Percentiles rank a stretch among this genome's conserved stretches.
phyloP scores from a whole-genome alignment of 2,888 invertebrate genomes.

The Drosophila longiperda region DNA sequence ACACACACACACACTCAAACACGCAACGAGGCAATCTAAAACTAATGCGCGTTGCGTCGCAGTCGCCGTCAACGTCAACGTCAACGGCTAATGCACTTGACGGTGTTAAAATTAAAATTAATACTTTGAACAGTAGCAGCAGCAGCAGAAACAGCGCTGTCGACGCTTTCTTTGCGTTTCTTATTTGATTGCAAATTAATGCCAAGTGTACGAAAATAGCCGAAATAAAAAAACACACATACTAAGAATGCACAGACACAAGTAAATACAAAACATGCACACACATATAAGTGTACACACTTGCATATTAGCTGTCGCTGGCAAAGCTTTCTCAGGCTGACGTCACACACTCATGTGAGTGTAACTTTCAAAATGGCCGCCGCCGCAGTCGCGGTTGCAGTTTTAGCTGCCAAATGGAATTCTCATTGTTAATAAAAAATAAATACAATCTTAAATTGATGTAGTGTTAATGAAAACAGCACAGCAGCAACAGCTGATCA shows the following conservation, averaged over 20 bases:
- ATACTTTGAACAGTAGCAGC: slow-evolving; percentile 10
- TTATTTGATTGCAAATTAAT: slow-evolving; percentile 65
- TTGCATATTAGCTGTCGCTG: slow-evolving; percentile 11
- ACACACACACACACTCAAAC: slow-evolving; percentile 13
- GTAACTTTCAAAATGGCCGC: slow-evolving; percentile 61
- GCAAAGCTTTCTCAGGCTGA: slow-evolving; percentile 56
- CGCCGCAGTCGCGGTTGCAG: slow-evolving; percentile 32
- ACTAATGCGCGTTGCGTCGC: slow-evolving; percentile 29
- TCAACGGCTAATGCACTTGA: slow-evolving; percentile 55
- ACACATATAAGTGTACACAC: slow-evolving; percentile 3
- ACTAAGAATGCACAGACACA: slow-evolving; percentile 46
- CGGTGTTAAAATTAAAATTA: slow-evolving; percentile 18
- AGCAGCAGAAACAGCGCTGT: slow-evolving; percentile 12
- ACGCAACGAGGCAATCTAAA: slow-evolving; percentile 15
- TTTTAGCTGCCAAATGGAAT: slow-evolving; percentile 31
- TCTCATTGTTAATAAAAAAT: slow-evolving; percentile 21
- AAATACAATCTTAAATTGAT: not conserved
- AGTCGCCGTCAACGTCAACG: slow-evolving; percentile 8
- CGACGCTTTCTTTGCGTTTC: slow-evolving; percentile 56
- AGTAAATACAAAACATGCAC: not conserved
- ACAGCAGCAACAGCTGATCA: slow-evolving; percentile 13
- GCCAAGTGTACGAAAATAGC: slow-evolving; percentile 71
- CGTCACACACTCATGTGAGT: slow-evolving; percentile 59
- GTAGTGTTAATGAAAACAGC: slow-evolving; percentile 11
- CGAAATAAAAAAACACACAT: slow-evolving; percentile 42